Percentiles rank a stretch among this genome's conserved stretches.
These are phyloP conservation scores for Lagria hirta DNA, from an alignment of 2,888 invertebrate genomes.

Conservation along the genomic window DNA sequence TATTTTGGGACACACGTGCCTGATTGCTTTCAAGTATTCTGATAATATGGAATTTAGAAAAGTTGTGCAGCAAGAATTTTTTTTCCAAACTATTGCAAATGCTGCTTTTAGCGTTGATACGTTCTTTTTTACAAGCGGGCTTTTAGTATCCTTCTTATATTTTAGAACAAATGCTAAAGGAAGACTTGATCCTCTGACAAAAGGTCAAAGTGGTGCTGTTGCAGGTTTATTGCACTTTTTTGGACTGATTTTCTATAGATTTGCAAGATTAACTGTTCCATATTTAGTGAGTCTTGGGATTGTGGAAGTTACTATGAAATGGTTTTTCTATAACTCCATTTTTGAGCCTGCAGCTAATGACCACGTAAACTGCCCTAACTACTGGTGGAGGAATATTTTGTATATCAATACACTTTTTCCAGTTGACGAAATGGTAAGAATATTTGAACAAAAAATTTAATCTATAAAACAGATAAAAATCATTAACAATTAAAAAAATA, in stretches of 20 bases:
- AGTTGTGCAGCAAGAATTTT: conserved; percentile 74
- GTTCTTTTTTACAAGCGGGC: conserved; percentile 79
- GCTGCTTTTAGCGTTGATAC: conserved; percentile 81
- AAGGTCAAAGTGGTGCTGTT: conserved; percentile 64
- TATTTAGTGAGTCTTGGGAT: conserved; percentile 82
- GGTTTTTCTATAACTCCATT: conserved; percentile 78
- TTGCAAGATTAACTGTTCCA: conserved; percentile 77
- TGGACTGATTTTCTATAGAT: conserved; percentile 75
- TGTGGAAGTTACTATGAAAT: conserved; percentile 83
- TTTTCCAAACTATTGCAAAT: conserved; percentile 77
- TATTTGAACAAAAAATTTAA: no score
- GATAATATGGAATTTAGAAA: conserved; percentile 74
- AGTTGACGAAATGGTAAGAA: conserved; percentile 77
- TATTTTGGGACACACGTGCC: conserved; percentile 72
- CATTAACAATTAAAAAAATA: no score
- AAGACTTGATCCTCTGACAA: conserved; percentile 65
- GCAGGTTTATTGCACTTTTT: conserved; percentile 71
- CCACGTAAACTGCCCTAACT: conserved; percentile 78
- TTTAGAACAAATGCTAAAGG: conserved; percentile 77
- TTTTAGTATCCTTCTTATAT: conserved; percentile 82
- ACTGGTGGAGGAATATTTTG: conserved; percentile 86
- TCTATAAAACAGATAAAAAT: no score
- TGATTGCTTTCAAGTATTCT: conserved; percentile 80
- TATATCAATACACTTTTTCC: conserved; percentile 86
- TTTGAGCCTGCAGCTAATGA: conserved; percentile 82